A percentile compares a stretch with the other conserved stretches of the same genome.
Evolutionary conservation across 2,888 invertebrate genomes (phyloP).

Genomic region (Pollenia angustigena): DNA sequence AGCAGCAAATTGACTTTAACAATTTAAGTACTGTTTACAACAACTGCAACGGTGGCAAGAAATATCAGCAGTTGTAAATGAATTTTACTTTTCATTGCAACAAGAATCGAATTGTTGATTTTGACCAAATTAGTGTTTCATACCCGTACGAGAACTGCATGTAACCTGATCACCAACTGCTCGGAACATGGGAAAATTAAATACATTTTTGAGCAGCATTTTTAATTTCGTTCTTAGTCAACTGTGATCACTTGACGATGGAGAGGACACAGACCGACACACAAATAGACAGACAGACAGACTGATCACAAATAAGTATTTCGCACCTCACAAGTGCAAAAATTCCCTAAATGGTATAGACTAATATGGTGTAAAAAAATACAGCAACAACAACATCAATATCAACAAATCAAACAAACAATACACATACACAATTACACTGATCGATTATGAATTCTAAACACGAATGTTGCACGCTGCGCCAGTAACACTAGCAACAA

Average conservation of each 20-base stretch:
- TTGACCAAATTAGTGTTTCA: constrained; percentile 69
- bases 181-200: constrained; percentile 71
- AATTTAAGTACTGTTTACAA: constrained; percentile 53
- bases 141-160: constrained; percentile 23
- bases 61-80: constrained; percentile 18
- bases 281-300: constrained; percentile 14
- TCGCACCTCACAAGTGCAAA: constrained; percentile 72
- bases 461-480: constrained; percentile 76
- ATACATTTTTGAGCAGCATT: constrained; percentile 63
- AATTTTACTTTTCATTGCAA: constrained; percentile 66
- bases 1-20: constrained; percentile 71
- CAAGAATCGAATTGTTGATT: constrained; percentile 58
- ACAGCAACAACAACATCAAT: constrained; percentile 27
- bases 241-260: constrained; percentile 48
- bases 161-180: constrained; percentile 33
- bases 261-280: constrained; percentile 48
- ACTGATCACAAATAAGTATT: constrained; percentile 62
- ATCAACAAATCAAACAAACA: constrained; percentile 22
- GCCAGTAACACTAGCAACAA: constrained; percentile 68
- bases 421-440: constrained; percentile 45
- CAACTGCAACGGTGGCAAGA: constrained; percentile 30
- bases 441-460: constrained; percentile 80
- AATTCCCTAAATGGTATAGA: constrained; percentile 70
- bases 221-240: constrained; percentile 66
- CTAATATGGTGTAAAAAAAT: constrained; percentile 60